A percentile compares a stretch with the other conserved stretches of the same genome.
Conservation (phyloP, 2,888 invertebrate genomes). For the Ophion obscuratus region DNA sequence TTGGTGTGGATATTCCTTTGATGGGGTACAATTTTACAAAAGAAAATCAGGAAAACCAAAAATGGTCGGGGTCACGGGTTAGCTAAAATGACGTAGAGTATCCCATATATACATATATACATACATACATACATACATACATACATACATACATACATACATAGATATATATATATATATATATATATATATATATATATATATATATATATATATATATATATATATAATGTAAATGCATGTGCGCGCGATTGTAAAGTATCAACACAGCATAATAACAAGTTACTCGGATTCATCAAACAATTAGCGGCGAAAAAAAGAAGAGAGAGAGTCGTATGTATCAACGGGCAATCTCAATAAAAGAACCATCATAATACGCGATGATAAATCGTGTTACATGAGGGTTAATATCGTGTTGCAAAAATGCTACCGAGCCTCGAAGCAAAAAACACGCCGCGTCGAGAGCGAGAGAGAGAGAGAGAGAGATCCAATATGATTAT, state of each 20-base stretch:
- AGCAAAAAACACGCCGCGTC: constrained; percentile 38
- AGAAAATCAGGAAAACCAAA: too few species aligned
- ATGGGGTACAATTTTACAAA: too few species aligned
- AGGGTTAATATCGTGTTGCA: constrained; percentile 47
- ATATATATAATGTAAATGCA: not conserved
- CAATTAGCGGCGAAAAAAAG: constrained; percentile 25
- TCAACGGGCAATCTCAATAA: constrained; percentile 53
- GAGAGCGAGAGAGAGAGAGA: constrained; percentile 12
- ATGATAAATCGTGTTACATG: constrained; percentile 57
- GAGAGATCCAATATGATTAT: constrained; percentile 19
- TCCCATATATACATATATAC: too few species aligned
- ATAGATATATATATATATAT: too few species aligned
- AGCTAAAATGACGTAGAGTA: too few species aligned
- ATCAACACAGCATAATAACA: constrained; percentile 1
- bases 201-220: too few species aligned
- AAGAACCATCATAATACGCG: constrained; percentile 22
- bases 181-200: too few species aligned
- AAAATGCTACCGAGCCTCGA: constrained; percentile 36
- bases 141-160: too few species aligned
- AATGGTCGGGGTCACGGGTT: too few species aligned
- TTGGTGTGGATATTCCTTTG: too few species aligned
- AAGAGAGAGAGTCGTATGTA: constrained; percentile 1
- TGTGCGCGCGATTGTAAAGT: not conserved
- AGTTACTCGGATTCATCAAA: constrained; percentile 40
- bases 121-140: too few species aligned